Conservation (phyloP, 1,140 invertebrate genomes). For the Ips typographus region DNA sequence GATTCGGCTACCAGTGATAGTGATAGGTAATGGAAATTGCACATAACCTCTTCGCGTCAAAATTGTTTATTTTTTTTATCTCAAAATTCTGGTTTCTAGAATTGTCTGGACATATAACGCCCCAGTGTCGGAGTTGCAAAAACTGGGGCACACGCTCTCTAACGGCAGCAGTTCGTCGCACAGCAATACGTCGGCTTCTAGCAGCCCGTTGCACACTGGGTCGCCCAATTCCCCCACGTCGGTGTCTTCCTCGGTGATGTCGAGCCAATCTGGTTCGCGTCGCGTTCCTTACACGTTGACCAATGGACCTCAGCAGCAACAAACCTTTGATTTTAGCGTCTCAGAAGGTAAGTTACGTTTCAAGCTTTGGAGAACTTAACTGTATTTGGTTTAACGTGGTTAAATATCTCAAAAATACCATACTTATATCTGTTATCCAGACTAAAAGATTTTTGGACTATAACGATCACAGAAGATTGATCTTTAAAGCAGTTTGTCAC, state of each 20-base stretch:
- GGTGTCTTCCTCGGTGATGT: constrained; percentile 83
- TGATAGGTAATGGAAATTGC: constrained; percentile 27
- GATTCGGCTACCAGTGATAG: constrained; percentile 52
- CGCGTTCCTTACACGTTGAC: constrained; percentile 44
- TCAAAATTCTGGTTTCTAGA: constrained; percentile 48
- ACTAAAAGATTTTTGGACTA: too few species aligned
- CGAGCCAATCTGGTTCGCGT: constrained; percentile 57
- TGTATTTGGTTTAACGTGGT: neutral
- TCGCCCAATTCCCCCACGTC: constrained; percentile 80
- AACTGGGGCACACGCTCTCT: constrained; percentile 56
- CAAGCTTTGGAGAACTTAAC: neutral
- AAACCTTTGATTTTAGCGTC: constrained; percentile 62
- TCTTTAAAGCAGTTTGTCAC: too few species aligned
- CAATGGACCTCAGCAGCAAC: constrained; percentile 48
- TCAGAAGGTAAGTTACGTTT: constrained; percentile 29
- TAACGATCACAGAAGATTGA: too few species aligned
- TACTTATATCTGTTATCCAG: too few species aligned
- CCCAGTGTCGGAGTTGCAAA: constrained; percentile 58
- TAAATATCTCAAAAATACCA: neutral
- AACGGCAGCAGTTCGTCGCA: constrained; percentile 62
- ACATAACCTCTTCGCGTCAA: neutral
- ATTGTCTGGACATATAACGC: constrained; percentile 93
- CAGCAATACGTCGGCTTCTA: constrained; percentile 67
- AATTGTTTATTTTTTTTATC: neutral
- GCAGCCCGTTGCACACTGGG: constrained; percentile 59